Percentiles rank a stretch among this genome's conserved stretches.
These are phyloP conservation scores for Drosophila malerkotliana DNA, from an alignment of 1,140 invertebrate species.

Conservation along the genomic window DNA sequence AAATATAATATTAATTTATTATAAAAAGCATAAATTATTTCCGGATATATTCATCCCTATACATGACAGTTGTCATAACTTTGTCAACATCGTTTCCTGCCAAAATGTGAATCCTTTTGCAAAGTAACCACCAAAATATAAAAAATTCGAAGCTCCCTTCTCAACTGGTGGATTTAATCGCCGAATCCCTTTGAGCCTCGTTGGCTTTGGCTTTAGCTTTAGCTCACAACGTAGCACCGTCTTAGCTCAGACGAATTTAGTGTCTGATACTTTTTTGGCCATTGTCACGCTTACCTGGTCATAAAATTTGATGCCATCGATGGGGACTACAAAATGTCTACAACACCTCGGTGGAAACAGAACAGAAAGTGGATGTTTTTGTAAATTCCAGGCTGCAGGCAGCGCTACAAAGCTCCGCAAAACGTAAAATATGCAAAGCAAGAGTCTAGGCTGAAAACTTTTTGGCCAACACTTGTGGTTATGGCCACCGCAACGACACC, in stretches of 20 bases:
- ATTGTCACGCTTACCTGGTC: slow-evolving; percentile 63
- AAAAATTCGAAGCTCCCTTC: slow-evolving; percentile 6
- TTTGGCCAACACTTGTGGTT: slow-evolving; percentile 56
- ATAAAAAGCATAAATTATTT: background rate
- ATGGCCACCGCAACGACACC: slow-evolving; percentile 46
- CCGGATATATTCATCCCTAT: background rate
- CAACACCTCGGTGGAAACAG: slow-evolving; percentile 4
- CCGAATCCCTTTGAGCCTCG: slow-evolving; percentile 32
- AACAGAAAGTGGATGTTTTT: slow-evolving; percentile 20
- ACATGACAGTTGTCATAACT: background rate
- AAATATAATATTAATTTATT: background rate
- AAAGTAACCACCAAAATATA: slow-evolving; percentile 4
- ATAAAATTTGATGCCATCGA: slow-evolving; percentile 44
- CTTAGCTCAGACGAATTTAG: slow-evolving; percentile 25
- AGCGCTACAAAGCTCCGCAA: slow-evolving; percentile 4
- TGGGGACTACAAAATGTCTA: slow-evolving; percentile 31
- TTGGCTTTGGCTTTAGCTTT: slow-evolving; percentile 15
- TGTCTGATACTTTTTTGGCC: slow-evolving; percentile 34
- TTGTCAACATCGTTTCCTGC: background rate
- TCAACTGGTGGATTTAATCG: background rate
- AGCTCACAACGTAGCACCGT: slow-evolving; percentile 17
- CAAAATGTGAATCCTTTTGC: background rate
- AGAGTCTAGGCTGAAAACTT: slow-evolving; percentile 51
- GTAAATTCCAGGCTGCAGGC: slow-evolving; percentile 32
- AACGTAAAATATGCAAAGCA: slow-evolving; percentile 63